Percentiles rank a stretch among this genome's conserved stretches.
phyloP scores from a whole-genome alignment of 1,140 invertebrate genomes.

The Rhopalosiphum padi region DNA sequence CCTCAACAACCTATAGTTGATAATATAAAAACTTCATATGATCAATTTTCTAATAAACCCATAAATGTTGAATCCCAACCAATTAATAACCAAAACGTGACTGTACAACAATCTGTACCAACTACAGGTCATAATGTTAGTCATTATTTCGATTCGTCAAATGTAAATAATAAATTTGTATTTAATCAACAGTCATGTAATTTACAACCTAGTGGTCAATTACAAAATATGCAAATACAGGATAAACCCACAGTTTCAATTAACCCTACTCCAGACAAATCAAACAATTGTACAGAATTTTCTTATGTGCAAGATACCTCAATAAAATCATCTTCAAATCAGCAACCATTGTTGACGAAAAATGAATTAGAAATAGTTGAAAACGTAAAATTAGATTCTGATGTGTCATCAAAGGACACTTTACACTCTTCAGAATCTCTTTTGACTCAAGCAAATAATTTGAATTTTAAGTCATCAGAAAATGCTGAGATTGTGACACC shows the following conservation, averaged over 20 bases:
- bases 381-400: not conserved
- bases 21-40: not conserved
- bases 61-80: not conserved
- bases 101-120: not conserved
- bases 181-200: constrained; percentile 27
- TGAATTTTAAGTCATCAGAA: not conserved
- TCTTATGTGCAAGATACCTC: not conserved
- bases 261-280: not conserved
- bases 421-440: not conserved
- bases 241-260: not conserved
- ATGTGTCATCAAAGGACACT: not conserved
- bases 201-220: not conserved
- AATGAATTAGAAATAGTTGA: not conserved
- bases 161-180: not conserved
- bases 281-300: not conserved
- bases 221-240: not conserved
- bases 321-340: not conserved
- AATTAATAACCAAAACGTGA: not conserved
- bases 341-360: not conserved
- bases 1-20: not conserved
- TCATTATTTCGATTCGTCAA: constrained; percentile 23
- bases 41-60: not conserved
- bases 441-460: not conserved
- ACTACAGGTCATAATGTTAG: not conserved
- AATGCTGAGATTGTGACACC: not conserved